Conservation (phyloP, 2,888 invertebrate species). For the Tetanocera ferruginea region DNA sequence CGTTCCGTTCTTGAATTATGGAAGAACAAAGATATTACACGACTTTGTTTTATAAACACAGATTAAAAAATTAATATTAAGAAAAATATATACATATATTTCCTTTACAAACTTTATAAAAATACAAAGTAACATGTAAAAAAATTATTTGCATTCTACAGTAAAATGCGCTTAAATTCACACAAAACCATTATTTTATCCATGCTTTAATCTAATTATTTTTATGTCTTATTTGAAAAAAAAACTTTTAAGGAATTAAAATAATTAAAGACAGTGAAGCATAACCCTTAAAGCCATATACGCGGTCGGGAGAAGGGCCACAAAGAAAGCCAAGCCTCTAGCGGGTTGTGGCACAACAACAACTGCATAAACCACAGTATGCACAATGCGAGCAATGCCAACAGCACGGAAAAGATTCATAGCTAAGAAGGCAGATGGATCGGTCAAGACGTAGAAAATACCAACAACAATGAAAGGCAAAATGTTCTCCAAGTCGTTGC, state of each 20-base stretch:
- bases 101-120: not conserved
- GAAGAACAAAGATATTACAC: too few relatives aligned
- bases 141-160: not conserved
- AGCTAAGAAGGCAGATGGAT: slow-evolving; percentile 71
- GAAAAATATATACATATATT: not conserved
- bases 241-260: not conserved
- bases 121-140: not conserved
- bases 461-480: slow-evolving; percentile 72
- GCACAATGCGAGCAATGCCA: slow-evolving; percentile 71
- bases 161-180: not conserved
- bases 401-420: slow-evolving; percentile 72
- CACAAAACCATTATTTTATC: not conserved
- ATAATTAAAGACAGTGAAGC: slow-evolving; percentile 53
- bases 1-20: too few relatives aligned
- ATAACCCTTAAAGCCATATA: slow-evolving; percentile 71
- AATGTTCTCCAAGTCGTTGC: slow-evolving; percentile 76
- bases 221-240: not conserved
- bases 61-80: too few relatives aligned
- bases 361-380: slow-evolving; percentile 74
- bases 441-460: slow-evolving; percentile 71
- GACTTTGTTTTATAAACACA: too few relatives aligned
- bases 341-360: slow-evolving; percentile 72
- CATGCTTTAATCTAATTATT: not conserved
- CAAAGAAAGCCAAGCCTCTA: slow-evolving; percentile 70
- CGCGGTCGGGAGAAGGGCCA: slow-evolving; percentile 67